These are phyloP conservation scores for Drosophila mercatorum DNA, from an alignment of 2,888 invertebrate species.

Conservation along the genomic window DNA sequence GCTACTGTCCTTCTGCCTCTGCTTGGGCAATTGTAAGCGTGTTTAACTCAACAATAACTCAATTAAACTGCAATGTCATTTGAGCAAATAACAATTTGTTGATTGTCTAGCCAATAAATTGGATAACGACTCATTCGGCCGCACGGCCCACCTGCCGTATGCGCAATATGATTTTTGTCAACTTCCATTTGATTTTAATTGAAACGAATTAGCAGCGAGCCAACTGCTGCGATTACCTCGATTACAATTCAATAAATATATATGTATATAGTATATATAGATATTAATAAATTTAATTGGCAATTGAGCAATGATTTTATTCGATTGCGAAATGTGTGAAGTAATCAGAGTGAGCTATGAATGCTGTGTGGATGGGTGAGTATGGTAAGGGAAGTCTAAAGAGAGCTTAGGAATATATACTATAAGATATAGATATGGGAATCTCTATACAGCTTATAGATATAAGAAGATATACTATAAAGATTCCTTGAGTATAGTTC, in stretches of 20 bases:
- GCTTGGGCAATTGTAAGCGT: conserved; percentile 28
- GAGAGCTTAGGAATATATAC: too few relatives aligned
- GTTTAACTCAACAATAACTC: conserved; percentile 54
- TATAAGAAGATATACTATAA: too few relatives aligned
- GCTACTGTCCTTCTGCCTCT: not conserved
- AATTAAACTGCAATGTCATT: conserved; percentile 69
- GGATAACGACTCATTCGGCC: conserved; percentile 11
- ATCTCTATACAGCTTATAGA: too few relatives aligned
- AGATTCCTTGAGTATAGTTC: too few relatives aligned
- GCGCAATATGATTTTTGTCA: conserved; percentile 4
- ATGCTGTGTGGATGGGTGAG: not conserved
- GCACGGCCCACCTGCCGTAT: conserved; percentile 11
- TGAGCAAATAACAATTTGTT: conserved; percentile 56
- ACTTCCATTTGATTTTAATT: not conserved
- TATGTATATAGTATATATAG: not conserved
- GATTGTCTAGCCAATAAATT: conserved; percentile 41
- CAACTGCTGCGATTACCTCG: not conserved
- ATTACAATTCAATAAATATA: not conserved
- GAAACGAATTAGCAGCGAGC: not conserved
- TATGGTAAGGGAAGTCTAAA: too few relatives aligned
- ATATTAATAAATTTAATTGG: conserved; percentile 1
- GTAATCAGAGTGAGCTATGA: not conserved
- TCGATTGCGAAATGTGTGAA: not conserved
- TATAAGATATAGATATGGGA: too few relatives aligned
- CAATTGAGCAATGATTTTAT: not conserved